Base-by-base conservation (phyloP, 64 coral and sea anemone genomes). In the Montipora foliosa region DNA sequence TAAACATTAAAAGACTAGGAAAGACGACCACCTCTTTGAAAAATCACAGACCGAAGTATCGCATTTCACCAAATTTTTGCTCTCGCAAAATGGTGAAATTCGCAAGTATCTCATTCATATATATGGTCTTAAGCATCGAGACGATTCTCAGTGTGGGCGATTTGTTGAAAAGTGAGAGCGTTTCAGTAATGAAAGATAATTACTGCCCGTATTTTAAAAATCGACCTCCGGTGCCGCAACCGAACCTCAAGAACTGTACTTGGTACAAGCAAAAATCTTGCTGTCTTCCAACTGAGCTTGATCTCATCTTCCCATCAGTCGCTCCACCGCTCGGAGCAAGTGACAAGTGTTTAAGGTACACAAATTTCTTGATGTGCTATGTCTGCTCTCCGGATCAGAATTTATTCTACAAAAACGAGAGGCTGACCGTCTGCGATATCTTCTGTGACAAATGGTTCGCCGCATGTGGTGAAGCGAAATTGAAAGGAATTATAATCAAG, bases 191-290 rank as follows among this genome's bases (percentile, higher is more conserved):
- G 19, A 77, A 46, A 6, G 80, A 75, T 49, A 94, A 97, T 74
- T 99, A 94, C 66, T 99, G 97, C n/a, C 97, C 97, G 3, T 99
- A 99, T 76, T 96, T 99, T 62, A 91, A 99, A 64, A 99, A 99
- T 47, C 95, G 98, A 44, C 92, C 98, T 10, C 98, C 98, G 1
- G 58, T 49, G n/a, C 95, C 98, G 62, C 98, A 96, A 78, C 98
- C 92, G 48, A 14, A 91, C 21, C 81, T 99, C 14, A 79, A 95
- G 55, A 99, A 99, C 67, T 99, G 98, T 78, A 96, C 98, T 0
- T 99, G 98, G 98, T 99, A 99, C 47, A 94, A 67, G 49, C 70
- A 89, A 5, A 99, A 92, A 12, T 72, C 98, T 4, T 99, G 98
- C 15, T 99, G 98, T 51, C 91, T 96, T 21, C 88, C 93, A 9